phyloP scores from a whole-genome alignment of 2,797 vertebrate species.

The Tiaroga cobitis region DNA sequence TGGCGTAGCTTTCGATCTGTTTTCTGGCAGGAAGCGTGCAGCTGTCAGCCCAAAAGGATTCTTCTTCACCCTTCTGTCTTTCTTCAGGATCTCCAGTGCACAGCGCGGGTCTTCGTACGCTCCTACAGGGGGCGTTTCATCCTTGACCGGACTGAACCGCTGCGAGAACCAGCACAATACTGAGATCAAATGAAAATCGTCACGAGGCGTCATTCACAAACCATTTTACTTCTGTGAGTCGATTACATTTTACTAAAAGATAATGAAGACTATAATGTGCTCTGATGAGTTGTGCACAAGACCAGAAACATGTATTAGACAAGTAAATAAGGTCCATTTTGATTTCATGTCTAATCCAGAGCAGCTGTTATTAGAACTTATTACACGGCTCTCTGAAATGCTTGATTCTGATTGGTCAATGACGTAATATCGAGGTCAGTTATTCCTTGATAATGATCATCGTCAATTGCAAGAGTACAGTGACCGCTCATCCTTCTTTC shows the following conservation, averaged over 20 bases:
- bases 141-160: conserved; percentile 78
- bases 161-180: conserved; percentile 60
- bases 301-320: background rate
- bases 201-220: background rate
- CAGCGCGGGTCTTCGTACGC: conserved; percentile 76
- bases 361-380: background rate
- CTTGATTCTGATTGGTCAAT: background rate
- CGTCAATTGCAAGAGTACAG: background rate
- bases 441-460: background rate
- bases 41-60: conserved; percentile 79
- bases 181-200: conserved; percentile 25
- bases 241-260: background rate
- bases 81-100: conserved; percentile 75
- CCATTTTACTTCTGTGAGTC: background rate
- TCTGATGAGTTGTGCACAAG: background rate
- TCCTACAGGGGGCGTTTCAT: conserved; percentile 80
- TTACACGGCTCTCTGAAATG: background rate
- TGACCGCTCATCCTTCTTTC: background rate
- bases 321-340: background rate
- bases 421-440: background rate
- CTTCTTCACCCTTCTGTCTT: conserved; percentile 68
- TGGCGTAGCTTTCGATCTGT: conserved; percentile 66
- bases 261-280: background rate
- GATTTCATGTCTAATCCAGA: background rate
- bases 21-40: conserved; percentile 68